Conservation (phyloP, 2,797 vertebrate species). For the Tragopan temminckii region DNA sequence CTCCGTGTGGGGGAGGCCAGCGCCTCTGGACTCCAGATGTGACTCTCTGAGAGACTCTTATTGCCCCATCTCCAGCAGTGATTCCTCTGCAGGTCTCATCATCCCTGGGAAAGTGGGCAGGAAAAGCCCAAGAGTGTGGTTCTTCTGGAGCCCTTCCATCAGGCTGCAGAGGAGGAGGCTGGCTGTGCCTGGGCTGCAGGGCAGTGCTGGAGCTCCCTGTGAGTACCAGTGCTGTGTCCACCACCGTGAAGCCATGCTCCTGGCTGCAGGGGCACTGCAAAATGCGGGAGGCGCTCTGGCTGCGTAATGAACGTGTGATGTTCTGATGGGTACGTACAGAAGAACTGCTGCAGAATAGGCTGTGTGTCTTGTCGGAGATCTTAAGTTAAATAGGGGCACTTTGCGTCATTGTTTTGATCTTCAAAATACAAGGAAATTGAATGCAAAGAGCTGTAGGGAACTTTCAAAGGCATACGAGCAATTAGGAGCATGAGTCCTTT, state of each 20-base stretch:
- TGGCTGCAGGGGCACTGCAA: background rate
- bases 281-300: background rate
- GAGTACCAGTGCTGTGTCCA: fast-evolving
- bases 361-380: conserved; percentile 60
- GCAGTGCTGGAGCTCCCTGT: fast-evolving
- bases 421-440: conserved; percentile 72
- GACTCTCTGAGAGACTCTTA: conserved; percentile 21
- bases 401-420: conserved; percentile 70
- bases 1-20: background rate
- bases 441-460: conserved; percentile 67
- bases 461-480: conserved; percentile 65
- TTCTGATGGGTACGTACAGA: conserved; percentile 14
- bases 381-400: conserved; percentile 70
- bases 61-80: conserved; percentile 15
- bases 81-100: conserved; percentile 56
- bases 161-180: background rate
- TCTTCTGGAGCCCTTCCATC: conserved; percentile 33
- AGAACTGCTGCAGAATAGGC: conserved; percentile 40
- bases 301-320: background rate
- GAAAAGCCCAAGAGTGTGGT: conserved; percentile 27
- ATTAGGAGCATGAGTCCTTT: conserved; percentile 62
- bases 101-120: conserved; percentile 63
- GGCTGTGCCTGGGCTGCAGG: fast-evolving
- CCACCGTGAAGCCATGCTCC: background rate
- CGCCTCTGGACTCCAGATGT: conserved; percentile 52